Evolutionary conservation across 2,797 vertebrate species (phyloP).

Genomic region (Podarcis lilfordi): DNA sequence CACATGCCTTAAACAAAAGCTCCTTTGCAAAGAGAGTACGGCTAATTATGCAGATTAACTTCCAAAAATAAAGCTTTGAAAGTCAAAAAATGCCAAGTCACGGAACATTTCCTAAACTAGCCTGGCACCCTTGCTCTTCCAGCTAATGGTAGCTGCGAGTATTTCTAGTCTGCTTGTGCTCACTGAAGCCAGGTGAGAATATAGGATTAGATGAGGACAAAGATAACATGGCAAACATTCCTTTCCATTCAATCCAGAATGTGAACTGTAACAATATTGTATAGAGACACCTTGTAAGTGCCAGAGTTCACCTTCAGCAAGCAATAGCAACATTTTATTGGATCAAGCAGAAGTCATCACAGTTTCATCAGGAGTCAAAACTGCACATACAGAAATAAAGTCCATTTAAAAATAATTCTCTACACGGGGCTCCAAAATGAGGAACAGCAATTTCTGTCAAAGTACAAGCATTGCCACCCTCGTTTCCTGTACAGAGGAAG

Average conservation of each 20-base stretch:
- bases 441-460: background rate
- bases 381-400: background rate
- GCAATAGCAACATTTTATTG: background rate
- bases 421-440: background rate
- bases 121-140: background rate
- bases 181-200: background rate
- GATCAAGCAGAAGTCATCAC: background rate
- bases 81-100: constrained; percentile 16
- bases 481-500: background rate
- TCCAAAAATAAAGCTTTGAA: background rate
- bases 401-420: too few species aligned
- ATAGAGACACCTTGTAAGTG: background rate
- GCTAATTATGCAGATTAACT: constrained; percentile 35
- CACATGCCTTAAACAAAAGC: constrained; percentile 48
- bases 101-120: background rate
- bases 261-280: background rate
- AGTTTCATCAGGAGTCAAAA: background rate
- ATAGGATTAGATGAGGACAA: background rate
- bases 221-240: background rate
- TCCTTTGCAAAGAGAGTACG: constrained; percentile 45
- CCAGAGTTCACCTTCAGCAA: background rate
- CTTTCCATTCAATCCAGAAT: background rate
- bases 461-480: background rate
- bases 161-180: background rate
- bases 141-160: background rate